These are phyloP conservation scores for Pitta sordida DNA, from an alignment of 2,113 vertebrate species.

Conservation along the genomic window DNA sequence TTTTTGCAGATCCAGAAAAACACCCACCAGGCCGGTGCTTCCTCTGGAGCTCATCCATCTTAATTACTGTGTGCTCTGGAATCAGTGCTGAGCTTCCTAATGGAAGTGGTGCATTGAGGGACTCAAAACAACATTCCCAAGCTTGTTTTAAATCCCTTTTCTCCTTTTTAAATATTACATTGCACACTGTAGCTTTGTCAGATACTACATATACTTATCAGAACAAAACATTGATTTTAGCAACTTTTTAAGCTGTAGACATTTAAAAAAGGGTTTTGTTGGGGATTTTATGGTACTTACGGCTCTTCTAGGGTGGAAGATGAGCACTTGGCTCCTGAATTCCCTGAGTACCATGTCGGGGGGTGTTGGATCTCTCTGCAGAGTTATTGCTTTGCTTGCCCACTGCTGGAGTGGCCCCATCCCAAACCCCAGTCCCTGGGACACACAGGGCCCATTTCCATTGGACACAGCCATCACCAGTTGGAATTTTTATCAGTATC, in stretches of 20 bases:
- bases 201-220: too few species aligned
- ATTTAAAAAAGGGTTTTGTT: fast-evolving
- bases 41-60: fast-evolving
- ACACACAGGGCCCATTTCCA: neutral
- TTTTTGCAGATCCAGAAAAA: neutral
- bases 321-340: neutral
- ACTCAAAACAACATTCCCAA: neutral
- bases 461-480: neutral
- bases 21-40: neutral
- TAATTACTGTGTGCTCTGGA: fast-evolving
- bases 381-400: neutral
- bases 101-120: neutral
- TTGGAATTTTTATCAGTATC: neutral
- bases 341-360: neutral
- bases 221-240: neutral
- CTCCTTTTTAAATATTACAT: neutral
- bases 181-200: fast-evolving
- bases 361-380: neutral
- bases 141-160: neutral
- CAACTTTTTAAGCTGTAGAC: neutral
- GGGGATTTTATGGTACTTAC: neutral
- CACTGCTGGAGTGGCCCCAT: neutral
- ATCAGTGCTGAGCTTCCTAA: fast-evolving
- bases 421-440: neutral
- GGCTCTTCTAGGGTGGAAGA: neutral